Base-by-base conservation (phyloP, 2,888 invertebrate genomes). In the Pristionchus arcanus region DNA sequence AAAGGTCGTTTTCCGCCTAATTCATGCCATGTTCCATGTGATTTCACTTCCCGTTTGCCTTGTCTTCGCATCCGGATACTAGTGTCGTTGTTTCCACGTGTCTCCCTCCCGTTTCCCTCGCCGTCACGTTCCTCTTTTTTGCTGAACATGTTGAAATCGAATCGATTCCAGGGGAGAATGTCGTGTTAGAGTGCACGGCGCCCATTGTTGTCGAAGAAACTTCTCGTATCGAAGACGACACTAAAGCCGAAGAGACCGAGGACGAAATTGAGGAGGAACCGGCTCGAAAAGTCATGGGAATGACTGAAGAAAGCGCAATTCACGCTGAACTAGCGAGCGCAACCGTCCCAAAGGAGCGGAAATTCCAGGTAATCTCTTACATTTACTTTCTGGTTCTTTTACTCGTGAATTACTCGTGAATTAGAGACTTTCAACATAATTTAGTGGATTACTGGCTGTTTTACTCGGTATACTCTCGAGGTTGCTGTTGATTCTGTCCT, bases 311-410 rank as follows among this genome's bases (percentile, higher is more conserved):
- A 37, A 88, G 74, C 42, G 53, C 59, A 15, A 77, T 59, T 5
- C 37, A 34, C 21, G 74, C 88, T 28, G 88, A 88, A 77, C 19
- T 74, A 21, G 77, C 88, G 13, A 42, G 74, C 42, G 71, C 88
- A 13, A 77, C 88, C 37, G 53, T 37, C 25, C 87, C 87, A 37
- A 88, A 88, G 77, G 88, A 88, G 77, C n/a, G 88, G 19, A 53
- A 88, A 55, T 88, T 88, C 77, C 88, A 88, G 77, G 88, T 87
- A 21, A 9, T 1, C 28, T 16, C 2, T 53, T 83, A 42, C 5
- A 49, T 31, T 13, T 85, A 31, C 2, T 21, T 15, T 31, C 13
- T 31, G 9, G 31, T 68, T 13, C 31, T 68, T 63, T 3, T 25
- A 25, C 16, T 31, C 28, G 3, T 68, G 19, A 19, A 68, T 49